Percentiles rank a stretch among this genome's conserved stretches.
phyloP scores from a whole-genome alignment of 1,140 invertebrate species.

The Cylas formicarius region DNA sequence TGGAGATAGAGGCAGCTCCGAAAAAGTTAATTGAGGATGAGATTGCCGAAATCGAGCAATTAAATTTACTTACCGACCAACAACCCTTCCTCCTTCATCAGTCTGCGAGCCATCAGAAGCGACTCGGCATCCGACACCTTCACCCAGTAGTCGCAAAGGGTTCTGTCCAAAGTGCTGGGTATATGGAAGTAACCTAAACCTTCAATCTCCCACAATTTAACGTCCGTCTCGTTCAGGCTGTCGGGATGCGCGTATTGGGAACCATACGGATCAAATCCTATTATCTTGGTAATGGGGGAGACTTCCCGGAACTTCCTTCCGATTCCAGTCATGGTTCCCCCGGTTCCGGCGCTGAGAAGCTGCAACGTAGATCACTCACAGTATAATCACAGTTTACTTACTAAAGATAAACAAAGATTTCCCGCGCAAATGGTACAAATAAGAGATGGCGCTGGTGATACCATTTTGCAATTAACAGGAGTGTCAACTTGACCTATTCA shows the following conservation, averaged over 20 bases:
- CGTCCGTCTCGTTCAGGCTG: slow-evolving; percentile 57
- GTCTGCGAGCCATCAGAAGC: slow-evolving; percentile 68
- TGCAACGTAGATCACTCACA: too few species aligned
- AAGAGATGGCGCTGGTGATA: too few species aligned
- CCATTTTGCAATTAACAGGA: too few species aligned
- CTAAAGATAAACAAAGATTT: too few species aligned
- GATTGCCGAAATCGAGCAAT: too few species aligned
- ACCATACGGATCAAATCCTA: slow-evolving; percentile 83
- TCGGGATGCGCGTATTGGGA: slow-evolving; percentile 75
- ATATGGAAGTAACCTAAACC: slow-evolving; percentile 90
- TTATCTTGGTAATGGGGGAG: slow-evolving; percentile 55
- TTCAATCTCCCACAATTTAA: slow-evolving; percentile 73
- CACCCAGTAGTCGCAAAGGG: slow-evolving; percentile 78
- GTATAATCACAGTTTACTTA: too few species aligned
- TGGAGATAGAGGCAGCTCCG: too few species aligned
- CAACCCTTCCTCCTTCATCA: slow-evolving; percentile 90
- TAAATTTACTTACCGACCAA: slow-evolving; percentile 69
- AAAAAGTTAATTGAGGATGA: too few species aligned
- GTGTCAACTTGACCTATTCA: too few species aligned
- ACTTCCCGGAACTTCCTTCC: slow-evolving; percentile 80
- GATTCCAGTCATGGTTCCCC: slow-evolving; percentile 83
- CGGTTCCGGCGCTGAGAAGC: slow-evolving; percentile 76
- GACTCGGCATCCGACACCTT: slow-evolving; percentile 78
- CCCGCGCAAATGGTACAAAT: too few species aligned
- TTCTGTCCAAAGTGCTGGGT: slow-evolving; percentile 77